Evolutionary conservation across 2,113 vertebrate genomes (phyloP).

Genomic region (Amia ocellicauda): DNA sequence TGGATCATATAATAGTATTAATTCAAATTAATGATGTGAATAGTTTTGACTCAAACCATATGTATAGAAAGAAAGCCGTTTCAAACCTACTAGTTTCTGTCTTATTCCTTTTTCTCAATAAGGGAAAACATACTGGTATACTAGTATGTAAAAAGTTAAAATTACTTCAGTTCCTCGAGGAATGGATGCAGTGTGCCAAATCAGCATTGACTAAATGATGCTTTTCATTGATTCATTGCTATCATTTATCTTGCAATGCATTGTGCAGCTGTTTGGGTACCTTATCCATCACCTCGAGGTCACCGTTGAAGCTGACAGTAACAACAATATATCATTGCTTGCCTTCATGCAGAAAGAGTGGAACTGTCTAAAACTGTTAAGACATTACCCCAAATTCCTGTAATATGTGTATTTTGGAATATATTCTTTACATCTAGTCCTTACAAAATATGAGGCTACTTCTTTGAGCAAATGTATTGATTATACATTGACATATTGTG

Average conservation of each 20-base stretch:
- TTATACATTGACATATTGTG: no score
- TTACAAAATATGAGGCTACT: no score
- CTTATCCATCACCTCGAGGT: conserved; percentile 10
- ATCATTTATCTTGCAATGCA: background rate
- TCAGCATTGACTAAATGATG: background rate
- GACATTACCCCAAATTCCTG: background rate
- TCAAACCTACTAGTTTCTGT: no score
- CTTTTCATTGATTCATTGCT: background rate
- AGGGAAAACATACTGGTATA: no score
- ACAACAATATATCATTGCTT: background rate
- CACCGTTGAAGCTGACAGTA: background rate
- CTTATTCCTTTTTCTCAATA: no score
- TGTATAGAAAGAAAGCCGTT: no score
- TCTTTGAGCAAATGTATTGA: no score
- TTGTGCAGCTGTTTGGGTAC: background rate
- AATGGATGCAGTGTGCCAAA: background rate
- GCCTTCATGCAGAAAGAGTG: background rate
- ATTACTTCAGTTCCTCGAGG: background rate
- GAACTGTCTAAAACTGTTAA: background rate
- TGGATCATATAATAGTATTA: no score
- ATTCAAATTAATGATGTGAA: no score
- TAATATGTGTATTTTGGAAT: no score
- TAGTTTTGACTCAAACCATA: no score
- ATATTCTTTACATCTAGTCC: no score
- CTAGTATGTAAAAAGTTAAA: background rate